Evolutionary conservation across 2,797 vertebrate genomes (phyloP), one percentile per base, ranked within the genome.

Genomic region (Gallinago nigripennis): DNA sequence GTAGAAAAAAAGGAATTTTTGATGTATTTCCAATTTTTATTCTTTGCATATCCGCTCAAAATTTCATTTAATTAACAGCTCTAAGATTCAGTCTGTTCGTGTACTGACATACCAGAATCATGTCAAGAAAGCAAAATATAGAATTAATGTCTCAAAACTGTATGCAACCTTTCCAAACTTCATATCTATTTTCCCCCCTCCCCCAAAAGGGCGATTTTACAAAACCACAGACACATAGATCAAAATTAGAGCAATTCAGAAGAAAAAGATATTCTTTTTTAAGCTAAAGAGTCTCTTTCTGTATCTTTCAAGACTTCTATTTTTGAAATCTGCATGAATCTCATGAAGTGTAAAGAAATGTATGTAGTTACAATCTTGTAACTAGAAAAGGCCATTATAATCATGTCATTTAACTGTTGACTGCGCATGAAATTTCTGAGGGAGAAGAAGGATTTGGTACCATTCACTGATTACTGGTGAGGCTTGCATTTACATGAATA

Each of bases 1-100:
- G 41, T 58, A 81, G 68, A 82, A 76, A 89, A 91, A 92, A 79
- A 51, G 13, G 28, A 66, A 53, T 45, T 73, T 65, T 82, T 95
- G 76, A 93, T 88, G 43, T 54, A 54, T 93, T 94, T 92, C 94
- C 87, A 89, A 68, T 58, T 76, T 85, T 75, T 90, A 90, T 72
- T 70, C 71, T 94, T 92, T 92, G 72, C 5, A 45, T 92, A 56
- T 88, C 80, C 71, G 56, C 80, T 66, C 65, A 77, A 92, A 92
- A 92, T 68, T 82, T 86, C 48, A 61, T 76, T 95, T 90, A 90
- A 97, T 86, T 95, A 85, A n/a, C 91, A 90, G 77, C 82, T 92
- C 82, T 57, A 28, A 92, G 80, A 90, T 71, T 94, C 88, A 68
- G 92, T 95, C 86, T 89, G 80, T 92, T 93, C 65, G 1, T 82